These are phyloP conservation scores for Steinernema carpocapsae DNA, from an alignment of 2,888 invertebrate species.

Conservation along the genomic window DNA sequence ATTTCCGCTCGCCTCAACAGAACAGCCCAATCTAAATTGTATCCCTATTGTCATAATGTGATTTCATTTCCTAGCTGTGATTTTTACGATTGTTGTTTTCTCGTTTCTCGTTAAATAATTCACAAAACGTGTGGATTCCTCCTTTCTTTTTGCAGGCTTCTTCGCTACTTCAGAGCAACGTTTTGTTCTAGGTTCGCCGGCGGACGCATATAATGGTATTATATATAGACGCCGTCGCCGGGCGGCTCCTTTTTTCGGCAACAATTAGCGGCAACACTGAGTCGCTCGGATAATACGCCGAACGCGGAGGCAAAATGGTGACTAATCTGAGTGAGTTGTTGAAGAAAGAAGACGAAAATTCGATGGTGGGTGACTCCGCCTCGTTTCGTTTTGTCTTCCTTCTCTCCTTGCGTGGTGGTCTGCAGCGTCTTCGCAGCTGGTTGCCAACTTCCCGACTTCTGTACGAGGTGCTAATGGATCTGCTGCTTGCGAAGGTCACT, in stretches of 20 bases:
- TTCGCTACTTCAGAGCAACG: background rate
- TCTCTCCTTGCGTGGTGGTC: background rate
- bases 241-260: conserved; percentile 33
- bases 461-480: background rate
- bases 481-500: conserved; percentile 18
- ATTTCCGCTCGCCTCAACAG: background rate
- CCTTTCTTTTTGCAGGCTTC: background rate
- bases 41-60: conserved; percentile 29
- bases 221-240: background rate
- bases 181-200: no score
- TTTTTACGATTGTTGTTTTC: conserved; percentile 19
- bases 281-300: conserved; percentile 28
- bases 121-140: background rate
- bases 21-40: background rate
- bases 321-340: conserved; percentile 30
- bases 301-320: conserved; percentile 27
- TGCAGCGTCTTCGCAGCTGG: background rate
- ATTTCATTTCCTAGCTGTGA: conserved; percentile 32
- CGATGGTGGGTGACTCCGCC: conserved; percentile 31
- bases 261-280: conserved; percentile 34
- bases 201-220: background rate
- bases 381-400: background rate
- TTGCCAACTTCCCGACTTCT: background rate
- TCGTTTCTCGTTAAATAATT: conserved; percentile 14
- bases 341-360: conserved; percentile 5